A percentile compares a stretch with the other conserved stretches of the same genome.
These are phyloP conservation scores for Chromobotia macracanthus DNA, from an alignment of 2,797 vertebrate genomes.

Conservation along the genomic window DNA sequence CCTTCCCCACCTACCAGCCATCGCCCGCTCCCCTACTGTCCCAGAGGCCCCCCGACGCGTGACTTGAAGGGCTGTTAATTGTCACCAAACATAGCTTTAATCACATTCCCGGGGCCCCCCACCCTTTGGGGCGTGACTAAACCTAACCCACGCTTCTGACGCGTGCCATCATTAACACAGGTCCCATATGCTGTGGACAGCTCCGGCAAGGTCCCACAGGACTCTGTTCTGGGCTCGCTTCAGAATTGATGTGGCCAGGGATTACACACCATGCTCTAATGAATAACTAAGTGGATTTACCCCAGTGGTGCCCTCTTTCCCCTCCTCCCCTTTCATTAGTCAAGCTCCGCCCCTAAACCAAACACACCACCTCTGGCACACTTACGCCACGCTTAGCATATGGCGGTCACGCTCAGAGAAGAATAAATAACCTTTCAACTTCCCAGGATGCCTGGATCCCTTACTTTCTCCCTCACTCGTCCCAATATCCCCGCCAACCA, in stretches of 20 bases:
- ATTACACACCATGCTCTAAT: constrained; percentile 65
- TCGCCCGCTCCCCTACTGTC: constrained; percentile 62
- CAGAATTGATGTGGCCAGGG: constrained; percentile 59
- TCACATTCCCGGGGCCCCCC: constrained; percentile 84
- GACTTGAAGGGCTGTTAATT: constrained; percentile 88
- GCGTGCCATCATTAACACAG: constrained; percentile 90
- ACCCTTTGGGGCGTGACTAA: constrained; percentile 83
- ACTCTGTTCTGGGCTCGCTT: constrained; percentile 51
- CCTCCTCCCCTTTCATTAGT: constrained; percentile 53
- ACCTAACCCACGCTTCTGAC: constrained; percentile 75
- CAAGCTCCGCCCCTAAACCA: constrained; percentile 48
- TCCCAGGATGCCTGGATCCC: constrained; percentile 39
- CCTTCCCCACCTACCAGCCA: constrained; percentile 58
- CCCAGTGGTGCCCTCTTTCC: constrained; percentile 19
- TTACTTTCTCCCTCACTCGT: constrained; percentile 56
- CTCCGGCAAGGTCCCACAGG: constrained; percentile 69
- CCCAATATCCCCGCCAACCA: constrained; percentile 40
- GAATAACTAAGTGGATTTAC: constrained; percentile 68
- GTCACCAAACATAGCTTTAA: constrained; percentile 97
- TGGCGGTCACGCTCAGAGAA: constrained; percentile 67
- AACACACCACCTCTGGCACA: constrained; percentile 62
- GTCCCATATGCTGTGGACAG: constrained; percentile 89
- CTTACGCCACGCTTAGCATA: constrained; percentile 71
- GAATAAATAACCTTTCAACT: constrained; percentile 71
- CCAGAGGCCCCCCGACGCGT: constrained; percentile 75